Percentiles rank a stretch among this genome's conserved stretches.
Evolutionary conservation across 2,888 invertebrate genomes (phyloP).

Genomic region (Drosophila neutralis): DNA sequence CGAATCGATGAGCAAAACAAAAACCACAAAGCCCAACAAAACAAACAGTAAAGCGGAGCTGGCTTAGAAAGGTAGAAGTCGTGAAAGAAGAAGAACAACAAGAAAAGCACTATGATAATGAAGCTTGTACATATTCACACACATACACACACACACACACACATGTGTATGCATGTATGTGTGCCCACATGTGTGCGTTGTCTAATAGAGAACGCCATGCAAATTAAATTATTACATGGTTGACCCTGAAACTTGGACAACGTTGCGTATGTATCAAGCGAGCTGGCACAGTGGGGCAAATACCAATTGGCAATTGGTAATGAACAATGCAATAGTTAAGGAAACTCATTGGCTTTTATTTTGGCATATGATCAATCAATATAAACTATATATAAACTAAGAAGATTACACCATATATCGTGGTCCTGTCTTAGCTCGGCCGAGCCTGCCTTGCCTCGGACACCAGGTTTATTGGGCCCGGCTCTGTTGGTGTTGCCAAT

Average conservation of each 20-base stretch:
- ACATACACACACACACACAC: background rate
- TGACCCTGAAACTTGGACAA: constrained; percentile 69
- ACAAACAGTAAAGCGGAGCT: constrained; percentile 31
- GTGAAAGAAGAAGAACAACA: constrained; percentile 8
- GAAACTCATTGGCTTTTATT: background rate
- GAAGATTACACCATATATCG: background rate
- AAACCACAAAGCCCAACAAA: constrained; percentile 30
- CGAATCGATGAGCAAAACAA: constrained; percentile 50
- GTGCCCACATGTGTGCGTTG: background rate
- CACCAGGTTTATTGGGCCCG: no score
- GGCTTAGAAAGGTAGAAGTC: constrained; percentile 45
- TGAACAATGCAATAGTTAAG: background rate
- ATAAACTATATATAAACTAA: background rate
- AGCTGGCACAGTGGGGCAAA: constrained; percentile 38
- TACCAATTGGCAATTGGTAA: background rate
- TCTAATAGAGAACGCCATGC: constrained; percentile 52
- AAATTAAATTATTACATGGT: constrained; percentile 74
- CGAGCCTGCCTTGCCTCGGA: no score
- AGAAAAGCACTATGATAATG: constrained; percentile 36
- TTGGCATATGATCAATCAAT: background rate
- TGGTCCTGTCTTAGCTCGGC: no score
- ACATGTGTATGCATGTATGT: background rate
- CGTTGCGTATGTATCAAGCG: constrained; percentile 28
- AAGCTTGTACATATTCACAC: constrained; percentile 22
- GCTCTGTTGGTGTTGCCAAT: no score